These are phyloP conservation scores for Oophaga pumilio DNA, from an alignment of 2,113 vertebrate species.

Conservation along the genomic window DNA sequence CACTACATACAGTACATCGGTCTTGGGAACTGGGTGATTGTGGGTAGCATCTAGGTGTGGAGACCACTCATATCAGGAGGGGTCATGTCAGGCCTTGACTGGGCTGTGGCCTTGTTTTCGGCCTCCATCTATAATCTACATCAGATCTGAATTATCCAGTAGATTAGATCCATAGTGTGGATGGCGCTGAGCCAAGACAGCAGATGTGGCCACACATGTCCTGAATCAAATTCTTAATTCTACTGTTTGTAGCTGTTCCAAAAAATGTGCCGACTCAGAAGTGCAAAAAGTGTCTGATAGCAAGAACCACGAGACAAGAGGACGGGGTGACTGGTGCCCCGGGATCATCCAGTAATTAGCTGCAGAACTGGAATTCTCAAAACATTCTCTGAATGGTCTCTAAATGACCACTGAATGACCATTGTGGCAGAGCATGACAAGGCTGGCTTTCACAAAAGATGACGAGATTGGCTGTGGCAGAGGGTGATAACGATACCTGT, in stretches of 20 bases:
- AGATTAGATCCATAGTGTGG: background rate
- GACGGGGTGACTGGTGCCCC: background rate
- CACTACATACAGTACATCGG: background rate
- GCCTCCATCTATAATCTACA: background rate
- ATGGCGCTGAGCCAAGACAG: background rate
- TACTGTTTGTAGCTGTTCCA: background rate
- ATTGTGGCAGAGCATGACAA: no score
- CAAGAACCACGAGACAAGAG: background rate
- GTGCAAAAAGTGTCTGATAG: background rate
- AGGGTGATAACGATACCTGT: no score
- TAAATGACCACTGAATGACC: background rate
- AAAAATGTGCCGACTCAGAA: background rate
- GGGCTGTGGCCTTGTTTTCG: background rate
- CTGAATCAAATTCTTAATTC: background rate
- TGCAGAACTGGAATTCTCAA: background rate
- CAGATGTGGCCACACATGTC: conserved; percentile 11
- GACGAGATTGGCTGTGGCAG: no score
- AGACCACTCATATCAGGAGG: background rate
- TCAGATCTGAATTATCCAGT: background rate
- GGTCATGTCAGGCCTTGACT: background rate
- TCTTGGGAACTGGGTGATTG: background rate
- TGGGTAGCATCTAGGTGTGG: background rate
- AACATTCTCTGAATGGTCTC: background rate
- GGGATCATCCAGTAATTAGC: background rate
- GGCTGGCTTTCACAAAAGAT: no score